Evolutionary conservation across 1,140 invertebrate genomes (phyloP).

Genomic region (Eufriesea mexicana): DNA sequence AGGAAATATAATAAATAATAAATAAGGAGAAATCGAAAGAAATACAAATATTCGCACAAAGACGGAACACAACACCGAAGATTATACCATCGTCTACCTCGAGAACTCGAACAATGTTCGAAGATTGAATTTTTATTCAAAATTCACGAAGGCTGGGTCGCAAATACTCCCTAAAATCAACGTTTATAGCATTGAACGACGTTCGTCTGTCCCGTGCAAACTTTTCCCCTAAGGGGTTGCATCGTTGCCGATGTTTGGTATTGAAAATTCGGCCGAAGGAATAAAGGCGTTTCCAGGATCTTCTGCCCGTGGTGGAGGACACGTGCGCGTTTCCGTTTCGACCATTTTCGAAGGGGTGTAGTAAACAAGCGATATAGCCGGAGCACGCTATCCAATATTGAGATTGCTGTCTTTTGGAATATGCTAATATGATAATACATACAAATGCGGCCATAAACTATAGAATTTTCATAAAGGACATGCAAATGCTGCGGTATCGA

Average conservation of each 20-base stretch:
- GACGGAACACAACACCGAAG: too few species aligned
- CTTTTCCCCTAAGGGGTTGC: not conserved
- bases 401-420: constrained; percentile 82
- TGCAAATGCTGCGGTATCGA: constrained; percentile 82
- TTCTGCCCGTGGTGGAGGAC: constrained; percentile 59
- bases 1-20: too few species aligned
- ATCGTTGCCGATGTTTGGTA: constrained; percentile 51
- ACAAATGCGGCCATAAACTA: constrained; percentile 83
- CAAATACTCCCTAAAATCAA: not conserved
- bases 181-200: constrained; percentile 12
- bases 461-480: constrained; percentile 83
- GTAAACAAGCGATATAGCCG: constrained; percentile 80
- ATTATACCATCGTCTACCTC: too few species aligned
- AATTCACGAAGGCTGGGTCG: not conserved
- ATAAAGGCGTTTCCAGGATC: constrained; percentile 68
- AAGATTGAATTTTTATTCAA: not conserved
- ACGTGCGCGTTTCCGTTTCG: constrained; percentile 68
- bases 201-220: not conserved
- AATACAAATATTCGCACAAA: too few species aligned
- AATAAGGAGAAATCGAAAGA: too few species aligned
- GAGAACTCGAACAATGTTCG: not conserved
- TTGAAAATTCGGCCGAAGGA: constrained; percentile 66
- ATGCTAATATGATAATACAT: constrained; percentile 83
- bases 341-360: constrained; percentile 65
- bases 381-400: constrained; percentile 80